Conservation (phyloP, 2,888 invertebrate genomes). For the Sialis fuliginosa region DNA sequence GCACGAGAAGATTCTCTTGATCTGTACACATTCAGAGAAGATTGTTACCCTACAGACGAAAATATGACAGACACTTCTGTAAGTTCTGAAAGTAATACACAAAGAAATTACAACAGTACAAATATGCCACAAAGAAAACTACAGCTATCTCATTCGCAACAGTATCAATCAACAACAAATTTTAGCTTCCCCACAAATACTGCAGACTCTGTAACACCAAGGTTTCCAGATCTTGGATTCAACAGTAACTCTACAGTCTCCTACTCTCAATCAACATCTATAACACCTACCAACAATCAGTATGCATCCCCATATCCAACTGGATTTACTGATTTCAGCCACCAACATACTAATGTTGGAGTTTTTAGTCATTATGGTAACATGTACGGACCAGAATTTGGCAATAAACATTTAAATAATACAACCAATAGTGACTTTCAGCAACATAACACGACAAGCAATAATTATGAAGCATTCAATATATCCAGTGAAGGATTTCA, state of each 20-base stretch:
- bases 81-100: neutral
- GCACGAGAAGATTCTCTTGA: slow-evolving; percentile 38
- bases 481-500: neutral
- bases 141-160: slow-evolving; percentile 19
- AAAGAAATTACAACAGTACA: slow-evolving; percentile 8
- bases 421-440: slow-evolving; percentile 4
- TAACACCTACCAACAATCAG: slow-evolving; percentile 16
- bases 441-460: slow-evolving; percentile 9
- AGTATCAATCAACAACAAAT: slow-evolving; percentile 17
- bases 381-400: slow-evolving; percentile 27
- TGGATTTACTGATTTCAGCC: slow-evolving; percentile 21
- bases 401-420: slow-evolving; percentile 21
- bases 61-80: slow-evolving; percentile 20
- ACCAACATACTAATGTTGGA: slow-evolving; percentile 27
- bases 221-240: slow-evolving; percentile 15
- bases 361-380: slow-evolving; percentile 34
- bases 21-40: slow-evolving; percentile 39
- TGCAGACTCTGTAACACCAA: slow-evolving; percentile 15
- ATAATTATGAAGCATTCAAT: slow-evolving; percentile 2
- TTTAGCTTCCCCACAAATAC: slow-evolving; percentile 19
- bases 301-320: slow-evolving; percentile 16
- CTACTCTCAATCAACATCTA: slow-evolving; percentile 4
- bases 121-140: slow-evolving; percentile 26
- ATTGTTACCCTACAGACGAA: slow-evolving; percentile 34
- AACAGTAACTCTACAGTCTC: too few species aligned